These are phyloP conservation scores for Sphinx pinastri DNA, from an alignment of 2,888 invertebrate genomes.

Conservation along the genomic window DNA sequence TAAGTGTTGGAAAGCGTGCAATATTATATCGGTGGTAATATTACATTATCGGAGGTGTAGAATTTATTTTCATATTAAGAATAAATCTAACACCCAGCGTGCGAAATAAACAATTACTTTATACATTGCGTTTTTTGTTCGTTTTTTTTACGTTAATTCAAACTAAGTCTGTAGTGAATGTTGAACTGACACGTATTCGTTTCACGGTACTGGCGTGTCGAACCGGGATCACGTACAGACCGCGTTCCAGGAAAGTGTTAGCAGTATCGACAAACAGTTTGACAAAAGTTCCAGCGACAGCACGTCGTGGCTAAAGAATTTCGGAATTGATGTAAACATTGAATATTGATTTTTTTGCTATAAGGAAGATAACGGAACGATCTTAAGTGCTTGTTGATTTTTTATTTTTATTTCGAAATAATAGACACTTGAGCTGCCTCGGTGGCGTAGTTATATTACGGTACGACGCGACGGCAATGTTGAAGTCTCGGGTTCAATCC, in stretches of 20 bases:
- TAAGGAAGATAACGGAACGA: no score
- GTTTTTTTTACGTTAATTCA: not conserved
- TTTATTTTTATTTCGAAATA: no score
- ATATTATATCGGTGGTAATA: not conserved
- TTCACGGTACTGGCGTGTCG: constrained; percentile 48
- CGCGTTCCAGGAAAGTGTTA: constrained; percentile 55
- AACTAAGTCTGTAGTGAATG: constrained; percentile 25
- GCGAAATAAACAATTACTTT: not conserved
- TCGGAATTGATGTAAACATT: not conserved
- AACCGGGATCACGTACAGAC: constrained; percentile 55
- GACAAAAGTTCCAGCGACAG: constrained; percentile 29
- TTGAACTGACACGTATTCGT: constrained; percentile 33
- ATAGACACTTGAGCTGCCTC: no score
- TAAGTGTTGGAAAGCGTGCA: not conserved
- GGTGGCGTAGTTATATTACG: no score
- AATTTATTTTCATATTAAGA: not conserved
- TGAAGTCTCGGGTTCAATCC: no score
- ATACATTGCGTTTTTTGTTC: not conserved
- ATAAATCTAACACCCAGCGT: not conserved
- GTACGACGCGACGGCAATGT: no score
- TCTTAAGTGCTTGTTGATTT: no score
- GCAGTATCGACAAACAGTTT: constrained; percentile 44
- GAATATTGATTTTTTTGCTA: no score
- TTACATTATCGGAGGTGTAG: no score
- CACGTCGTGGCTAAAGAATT: not conserved